Evolutionary conservation across 1,140 invertebrate species (phyloP).

Genomic region (Penaeus vannamei): DNA sequence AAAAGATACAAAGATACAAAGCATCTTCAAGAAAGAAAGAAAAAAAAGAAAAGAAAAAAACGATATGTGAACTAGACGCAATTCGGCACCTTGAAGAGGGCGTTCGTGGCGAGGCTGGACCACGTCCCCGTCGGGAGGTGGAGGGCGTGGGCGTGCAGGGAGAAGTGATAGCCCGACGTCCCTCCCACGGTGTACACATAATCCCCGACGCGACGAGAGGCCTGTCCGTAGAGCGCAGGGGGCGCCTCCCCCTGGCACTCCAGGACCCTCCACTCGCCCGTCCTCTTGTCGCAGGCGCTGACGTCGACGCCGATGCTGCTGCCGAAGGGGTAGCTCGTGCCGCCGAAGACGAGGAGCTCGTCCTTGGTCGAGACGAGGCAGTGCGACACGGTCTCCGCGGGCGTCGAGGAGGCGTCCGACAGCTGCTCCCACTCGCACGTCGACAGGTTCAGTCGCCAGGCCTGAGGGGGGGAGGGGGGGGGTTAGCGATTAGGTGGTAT

Average conservation of each 20-base stretch:
- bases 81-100: conserved; percentile 12
- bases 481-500: neutral
- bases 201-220: conserved; percentile 27
- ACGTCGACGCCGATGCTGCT: conserved; percentile 16
- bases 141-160: conserved; percentile 48
- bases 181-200: conserved; percentile 40
- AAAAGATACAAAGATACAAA: too few species aligned
- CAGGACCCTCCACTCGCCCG: conserved; percentile 36
- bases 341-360: conserved; percentile 41
- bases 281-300: conserved; percentile 27
- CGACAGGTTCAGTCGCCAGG: conserved; percentile 43
- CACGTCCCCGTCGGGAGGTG: conserved; percentile 45
- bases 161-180: conserved; percentile 53
- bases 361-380: neutral
- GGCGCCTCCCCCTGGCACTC: neutral
- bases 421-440: conserved; percentile 47
- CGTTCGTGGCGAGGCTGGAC: conserved; percentile 19
- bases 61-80: neutral
- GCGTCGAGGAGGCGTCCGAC: conserved; percentile 5
- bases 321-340: conserved; percentile 45
- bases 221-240: conserved; percentile 33
- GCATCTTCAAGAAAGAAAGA: too few species aligned
- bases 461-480: neutral
- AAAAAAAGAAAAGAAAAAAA: too few species aligned
- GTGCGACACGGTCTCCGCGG: conserved; percentile 27